These are phyloP conservation scores for Botia almorhae DNA, from an alignment of 2,797 vertebrate genomes.

Conservation along the genomic window DNA sequence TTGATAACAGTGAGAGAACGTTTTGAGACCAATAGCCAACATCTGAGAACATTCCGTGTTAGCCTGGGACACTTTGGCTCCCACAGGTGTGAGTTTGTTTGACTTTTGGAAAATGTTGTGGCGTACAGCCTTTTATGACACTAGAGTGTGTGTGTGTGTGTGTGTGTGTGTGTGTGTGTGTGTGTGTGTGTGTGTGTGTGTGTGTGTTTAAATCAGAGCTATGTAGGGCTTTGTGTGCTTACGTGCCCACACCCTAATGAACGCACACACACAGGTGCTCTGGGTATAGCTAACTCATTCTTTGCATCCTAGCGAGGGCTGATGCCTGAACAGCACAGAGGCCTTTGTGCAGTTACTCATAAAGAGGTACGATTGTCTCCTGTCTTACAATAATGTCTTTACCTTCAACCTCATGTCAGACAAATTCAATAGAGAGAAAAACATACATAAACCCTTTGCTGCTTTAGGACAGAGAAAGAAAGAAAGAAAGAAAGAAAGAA, in stretches of 20 bases:
- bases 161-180: conserved; percentile 12
- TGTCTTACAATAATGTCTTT: conserved; percentile 76
- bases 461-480: too few species aligned
- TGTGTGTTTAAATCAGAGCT: conserved; percentile 31
- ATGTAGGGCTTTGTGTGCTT: conserved; percentile 34
- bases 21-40: too few species aligned
- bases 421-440: conserved; percentile 73
- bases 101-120: conserved; percentile 3
- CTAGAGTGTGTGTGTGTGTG: conserved; percentile 29
- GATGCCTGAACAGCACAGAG: conserved; percentile 67
- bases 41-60: too few species aligned
- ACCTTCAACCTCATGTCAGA: conserved; percentile 67
- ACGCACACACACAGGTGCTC: conserved; percentile 55
- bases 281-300: conserved; percentile 51
- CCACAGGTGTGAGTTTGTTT: conserved; percentile 14
- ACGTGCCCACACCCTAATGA: conserved; percentile 28
- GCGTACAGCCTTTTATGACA: background rate
- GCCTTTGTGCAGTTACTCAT: conserved; percentile 21
- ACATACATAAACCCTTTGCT: conserved; percentile 61
- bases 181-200: conserved; percentile 37
- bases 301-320: conserved; percentile 53
- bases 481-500: conserved; percentile 53
- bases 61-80: conserved; percentile 54
- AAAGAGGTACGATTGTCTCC: conserved; percentile 67
- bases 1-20: too few species aligned